These are phyloP conservation scores for Caenorhabditis sinica DNA, from an alignment of 2,888 invertebrate genomes.

Conservation along the genomic window DNA sequence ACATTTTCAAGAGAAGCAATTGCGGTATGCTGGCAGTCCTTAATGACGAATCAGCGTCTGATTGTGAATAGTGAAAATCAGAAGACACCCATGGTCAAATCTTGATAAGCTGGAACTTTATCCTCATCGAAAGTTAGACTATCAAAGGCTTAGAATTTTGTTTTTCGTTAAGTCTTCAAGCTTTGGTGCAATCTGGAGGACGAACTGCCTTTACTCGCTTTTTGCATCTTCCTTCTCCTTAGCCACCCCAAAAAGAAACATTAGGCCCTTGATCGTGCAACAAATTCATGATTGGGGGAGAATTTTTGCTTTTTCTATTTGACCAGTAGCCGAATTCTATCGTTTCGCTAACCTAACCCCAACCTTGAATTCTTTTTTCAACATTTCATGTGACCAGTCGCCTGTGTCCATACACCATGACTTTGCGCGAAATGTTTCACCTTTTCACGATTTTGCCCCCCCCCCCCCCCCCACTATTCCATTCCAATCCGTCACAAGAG, in stretches of 20 bases:
- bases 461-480: neutral
- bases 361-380: constrained; percentile 43
- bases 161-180: too few species aligned
- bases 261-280: neutral
- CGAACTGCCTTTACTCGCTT: too few species aligned
- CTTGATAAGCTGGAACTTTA: too few species aligned
- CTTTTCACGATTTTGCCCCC: constrained; percentile 22
- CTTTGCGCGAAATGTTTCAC: constrained; percentile 54
- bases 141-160: too few species aligned
- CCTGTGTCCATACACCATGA: constrained; percentile 38
- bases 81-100: too few species aligned
- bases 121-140: too few species aligned
- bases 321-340: constrained; percentile 23
- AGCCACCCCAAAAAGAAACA: neutral
- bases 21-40: too few species aligned
- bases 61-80: too few species aligned
- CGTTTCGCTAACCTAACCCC: constrained; percentile 37
- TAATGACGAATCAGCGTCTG: too few species aligned
- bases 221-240: neutral
- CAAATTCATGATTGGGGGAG: neutral
- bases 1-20: too few species aligned
- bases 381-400: constrained; percentile 57
- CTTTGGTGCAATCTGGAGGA: too few species aligned
- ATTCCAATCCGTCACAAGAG: neutral
- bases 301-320: constrained; percentile 27